Evolutionary conservation across 1,140 invertebrate genomes (phyloP).

Genomic region (Charaxes varanes): DNA sequence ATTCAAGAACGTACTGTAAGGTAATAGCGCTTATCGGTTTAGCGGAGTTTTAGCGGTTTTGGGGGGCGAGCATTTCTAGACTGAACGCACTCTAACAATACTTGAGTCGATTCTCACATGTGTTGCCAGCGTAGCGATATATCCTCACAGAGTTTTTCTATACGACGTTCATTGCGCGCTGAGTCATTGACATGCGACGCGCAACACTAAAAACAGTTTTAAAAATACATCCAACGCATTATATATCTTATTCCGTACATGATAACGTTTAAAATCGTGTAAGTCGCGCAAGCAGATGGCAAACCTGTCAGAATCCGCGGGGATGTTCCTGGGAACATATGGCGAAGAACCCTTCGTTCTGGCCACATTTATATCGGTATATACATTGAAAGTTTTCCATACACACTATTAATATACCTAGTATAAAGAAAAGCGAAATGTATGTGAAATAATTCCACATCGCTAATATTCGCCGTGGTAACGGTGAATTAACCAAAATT

Average conservation of each 20-base stretch:
- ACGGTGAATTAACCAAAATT: constrained; percentile 7
- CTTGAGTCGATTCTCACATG: no score
- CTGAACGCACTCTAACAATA: no score
- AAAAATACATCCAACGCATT: constrained; percentile 19
- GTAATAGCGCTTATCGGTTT: no score
- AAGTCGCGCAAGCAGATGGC: constrained; percentile 18
- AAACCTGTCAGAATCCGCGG: constrained; percentile 22
- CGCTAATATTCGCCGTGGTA: constrained; percentile 9
- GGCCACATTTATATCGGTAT: constrained; percentile 6
- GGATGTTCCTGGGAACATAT: constrained; percentile 29
- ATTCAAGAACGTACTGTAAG: no score
- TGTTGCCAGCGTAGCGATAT: no score
- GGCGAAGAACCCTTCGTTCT: constrained; percentile 21
- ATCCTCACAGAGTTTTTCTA: constrained; percentile 35
- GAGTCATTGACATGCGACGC: constrained; percentile 49
- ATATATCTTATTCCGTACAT: constrained; percentile 10
- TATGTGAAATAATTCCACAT: constrained; percentile 11
- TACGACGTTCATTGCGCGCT: constrained; percentile 30
- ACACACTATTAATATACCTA: constrained; percentile 9
- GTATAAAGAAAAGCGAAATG: constrained; percentile 15
- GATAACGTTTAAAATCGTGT: constrained; percentile 18
- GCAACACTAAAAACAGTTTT: constrained; percentile 35
- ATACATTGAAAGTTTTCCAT: constrained; percentile 20
- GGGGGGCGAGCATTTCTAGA: no score
- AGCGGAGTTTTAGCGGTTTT: no score